Base-by-base conservation (phyloP, 2,888 invertebrate species). In the Falcaria lacertinaria region DNA sequence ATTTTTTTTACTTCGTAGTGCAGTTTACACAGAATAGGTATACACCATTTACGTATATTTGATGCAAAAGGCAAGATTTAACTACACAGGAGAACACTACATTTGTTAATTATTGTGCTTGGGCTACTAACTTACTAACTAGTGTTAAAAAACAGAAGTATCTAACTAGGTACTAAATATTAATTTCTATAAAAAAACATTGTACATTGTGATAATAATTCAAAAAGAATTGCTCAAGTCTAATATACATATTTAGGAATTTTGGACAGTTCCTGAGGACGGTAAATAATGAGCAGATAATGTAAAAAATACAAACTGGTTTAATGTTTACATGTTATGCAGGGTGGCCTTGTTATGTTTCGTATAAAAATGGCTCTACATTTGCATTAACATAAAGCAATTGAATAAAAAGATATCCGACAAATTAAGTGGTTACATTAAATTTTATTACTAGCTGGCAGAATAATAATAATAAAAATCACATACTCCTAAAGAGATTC, bases 401-500 rank as follows among this genome's bases (percentile, higher is more conserved):
- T 28, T 28, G 8, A 28, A 11, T 28, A 28, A 28, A 28, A 7
- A 28, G 28, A 11, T 28, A 11, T 11, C 28, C 8, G 11, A 28
- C 28, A 28, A 28, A 11, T 28, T 3, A 7, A 11, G 28, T 28
- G 28, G 28, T 28, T 11, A 28, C 28, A 11, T 28, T 28, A 28
- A 17, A 22, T 19, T 17, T 17, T 13, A 33, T 33, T 11, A 13
- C 15, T 28, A 34, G 22, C 33, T 38, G 19, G 22, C 37, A 36
- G 13, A 32, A 36, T 33, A 33, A 36, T 28, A 14, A 41, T 33
- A 41, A 25, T 15, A 22, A 19, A 69, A 70, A 65, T 68, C 65
- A 73, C 69, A 66, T 59, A 28, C 3, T 42, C 53, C 60, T 62
- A 32, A 60, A 64, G 74, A 73, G 73, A 73, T 73, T 73, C 73